Conservation (phyloP, 2,797 vertebrate genomes). For the Enteromius fasciolatus region DNA sequence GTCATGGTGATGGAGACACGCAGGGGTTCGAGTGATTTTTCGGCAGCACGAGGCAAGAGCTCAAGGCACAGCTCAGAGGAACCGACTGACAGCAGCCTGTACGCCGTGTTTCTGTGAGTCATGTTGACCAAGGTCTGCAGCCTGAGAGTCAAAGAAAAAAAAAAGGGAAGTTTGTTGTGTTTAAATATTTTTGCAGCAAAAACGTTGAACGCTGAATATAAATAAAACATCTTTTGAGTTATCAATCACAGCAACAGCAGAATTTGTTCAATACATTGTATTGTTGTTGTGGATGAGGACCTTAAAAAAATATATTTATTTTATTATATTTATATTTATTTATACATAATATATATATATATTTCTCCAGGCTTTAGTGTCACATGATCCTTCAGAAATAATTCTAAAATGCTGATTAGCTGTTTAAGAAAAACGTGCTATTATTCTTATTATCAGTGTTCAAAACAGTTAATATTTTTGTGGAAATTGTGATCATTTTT, state of each 20-base stretch:
- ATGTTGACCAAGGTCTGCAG: constrained; percentile 61
- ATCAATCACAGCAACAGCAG: background rate
- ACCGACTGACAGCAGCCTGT: constrained; percentile 64
- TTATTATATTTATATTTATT: no score
- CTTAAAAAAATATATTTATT: no score
- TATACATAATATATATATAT: no score
- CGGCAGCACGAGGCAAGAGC: constrained; percentile 63
- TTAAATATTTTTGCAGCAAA: background rate
- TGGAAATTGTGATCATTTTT: background rate
- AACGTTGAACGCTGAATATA: background rate
- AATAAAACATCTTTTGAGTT: background rate
- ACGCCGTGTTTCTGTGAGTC: constrained; percentile 62
- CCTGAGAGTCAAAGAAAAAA: constrained; percentile 56
- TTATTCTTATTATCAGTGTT: background rate
- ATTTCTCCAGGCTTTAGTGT: background rate
- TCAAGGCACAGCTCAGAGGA: constrained; percentile 73
- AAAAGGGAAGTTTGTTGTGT: background rate
- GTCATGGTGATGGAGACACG: constrained; percentile 68
- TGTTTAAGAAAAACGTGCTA: background rate
- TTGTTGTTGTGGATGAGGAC: no score
- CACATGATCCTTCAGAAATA: background rate
- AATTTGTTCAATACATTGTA: background rate
- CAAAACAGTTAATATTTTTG: background rate
- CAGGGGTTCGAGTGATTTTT: constrained; percentile 67
- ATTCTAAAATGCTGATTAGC: background rate